These are phyloP conservation scores for Gopherus evgoodei DNA, from an alignment of 2,113 vertebrate genomes.

Conservation along the genomic window DNA sequence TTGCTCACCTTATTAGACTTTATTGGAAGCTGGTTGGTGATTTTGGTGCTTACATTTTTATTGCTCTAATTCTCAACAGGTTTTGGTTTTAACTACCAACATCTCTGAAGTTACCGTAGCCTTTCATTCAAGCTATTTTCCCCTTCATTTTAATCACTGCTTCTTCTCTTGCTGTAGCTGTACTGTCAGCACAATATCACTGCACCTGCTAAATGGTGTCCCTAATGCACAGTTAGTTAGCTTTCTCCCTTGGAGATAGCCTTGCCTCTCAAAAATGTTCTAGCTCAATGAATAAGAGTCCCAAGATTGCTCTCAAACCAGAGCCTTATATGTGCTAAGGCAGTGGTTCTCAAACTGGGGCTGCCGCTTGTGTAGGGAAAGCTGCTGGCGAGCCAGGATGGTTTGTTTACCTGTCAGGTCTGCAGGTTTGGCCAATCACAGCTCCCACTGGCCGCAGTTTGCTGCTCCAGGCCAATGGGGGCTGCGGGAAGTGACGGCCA, in stretches of 20 bases:
- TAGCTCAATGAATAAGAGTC: neutral
- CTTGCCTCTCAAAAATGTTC: neutral
- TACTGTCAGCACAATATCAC: neutral
- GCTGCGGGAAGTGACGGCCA: too few species aligned
- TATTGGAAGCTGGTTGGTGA: neutral
- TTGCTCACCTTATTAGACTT: neutral
- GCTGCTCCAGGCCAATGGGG: too few species aligned
- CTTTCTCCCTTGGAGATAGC: neutral
- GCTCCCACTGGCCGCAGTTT: too few species aligned
- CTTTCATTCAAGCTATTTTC: neutral
- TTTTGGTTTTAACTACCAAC: neutral
- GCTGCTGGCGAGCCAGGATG: too few species aligned
- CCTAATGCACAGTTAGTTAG: neutral
- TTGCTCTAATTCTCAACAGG: neutral
- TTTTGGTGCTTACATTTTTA: neutral
- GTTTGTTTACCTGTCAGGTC: too few species aligned
- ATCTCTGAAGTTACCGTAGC: neutral
- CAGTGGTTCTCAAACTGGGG: too few species aligned
- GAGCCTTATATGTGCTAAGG: neutral
- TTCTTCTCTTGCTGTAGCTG: rapidly evolving
- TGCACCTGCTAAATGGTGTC: neutral
- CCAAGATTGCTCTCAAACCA: neutral
- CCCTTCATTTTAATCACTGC: neutral
- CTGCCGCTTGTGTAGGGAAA: too few species aligned
- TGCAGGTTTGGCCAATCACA: too few species aligned